Conservation (phyloP, 2,888 invertebrate genomes). For the Caenorhabditis sp. region DNA sequence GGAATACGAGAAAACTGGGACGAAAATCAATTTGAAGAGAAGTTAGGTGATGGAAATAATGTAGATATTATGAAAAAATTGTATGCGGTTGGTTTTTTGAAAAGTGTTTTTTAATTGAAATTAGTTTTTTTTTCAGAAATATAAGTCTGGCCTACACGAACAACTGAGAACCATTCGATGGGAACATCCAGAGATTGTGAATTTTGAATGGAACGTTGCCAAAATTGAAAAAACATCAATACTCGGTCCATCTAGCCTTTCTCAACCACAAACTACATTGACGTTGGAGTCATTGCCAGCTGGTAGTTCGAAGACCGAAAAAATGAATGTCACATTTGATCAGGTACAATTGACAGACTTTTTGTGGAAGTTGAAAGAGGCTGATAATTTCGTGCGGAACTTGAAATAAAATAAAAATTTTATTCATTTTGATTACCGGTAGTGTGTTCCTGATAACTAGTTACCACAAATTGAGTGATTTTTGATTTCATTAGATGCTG, state of each 20-base stretch:
- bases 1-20: not conserved
- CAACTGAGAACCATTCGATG: conserved; percentile 39
- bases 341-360: conserved; percentile 30
- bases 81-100: not conserved
- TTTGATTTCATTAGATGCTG: not conserved
- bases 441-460: not conserved
- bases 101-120: not conserved
- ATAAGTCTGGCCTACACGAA: not conserved
- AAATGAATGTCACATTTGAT: conserved; percentile 16
- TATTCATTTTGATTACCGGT: too few species aligned
- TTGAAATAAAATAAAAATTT: not conserved
- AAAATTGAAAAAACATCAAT: conserved; percentile 24
- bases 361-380: conserved; percentile 46
- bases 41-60: not conserved
- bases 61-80: not conserved
- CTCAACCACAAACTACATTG: not conserved
- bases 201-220: conserved; percentile 38
- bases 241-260: not conserved
- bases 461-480: not conserved
- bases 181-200: conserved; percentile 43
- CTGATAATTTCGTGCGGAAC: conserved; percentile 17
- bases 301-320: conserved; percentile 5
- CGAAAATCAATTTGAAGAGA: not conserved
- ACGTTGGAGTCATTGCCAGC: conserved; percentile 11
- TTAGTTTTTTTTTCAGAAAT: not conserved